Base-by-base conservation (phyloP, 1,140 invertebrate genomes). In the Aradophagus sp. region DNA sequence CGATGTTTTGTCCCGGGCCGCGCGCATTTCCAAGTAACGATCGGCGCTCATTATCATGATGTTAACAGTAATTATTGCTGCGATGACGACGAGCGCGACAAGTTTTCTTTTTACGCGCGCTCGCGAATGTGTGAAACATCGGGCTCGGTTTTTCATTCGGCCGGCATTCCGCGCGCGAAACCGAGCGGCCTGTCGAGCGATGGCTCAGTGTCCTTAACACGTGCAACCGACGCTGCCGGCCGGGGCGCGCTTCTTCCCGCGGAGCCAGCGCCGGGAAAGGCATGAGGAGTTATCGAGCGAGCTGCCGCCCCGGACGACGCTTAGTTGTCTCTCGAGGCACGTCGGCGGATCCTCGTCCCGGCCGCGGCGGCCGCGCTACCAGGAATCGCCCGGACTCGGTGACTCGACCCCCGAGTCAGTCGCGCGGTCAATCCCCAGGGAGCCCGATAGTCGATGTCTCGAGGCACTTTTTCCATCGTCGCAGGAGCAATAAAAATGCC, bases 251-350 rank as follows among this genome's bases (percentile, higher is more conserved):
- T n/a, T n/a, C n/a, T n/a, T n/a, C n/a, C n/a, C 42, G 36, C 29
- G 36, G 56, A 15, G 32, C 11, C 27, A 23, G 29, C 45, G 47
- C 45, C 52, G 74, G 61, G 66, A 55, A 66, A 65, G 50, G 58
- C 61, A 71, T 63, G 61, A 68, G 67, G 71, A 74, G 62, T 73
- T 78, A 79, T 74, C 56, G 76, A 74, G 71, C 56, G 68, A 75
- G 73, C 74, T 70, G 73, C 66, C 70, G 69, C 73, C 73, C 70
- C 63, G 63, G 52, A 62, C 19, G 1, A 48, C 66, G 61, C 69
- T 76, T 83, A 79, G 78, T 84, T 84, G 78, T 80, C 77, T 84
- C 75, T 70, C 81, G 74, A 80, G 72, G 77, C 83, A 84, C 81
- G 53, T 66, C 61, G 55, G 27, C 35, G 47, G 61, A 34, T 35